Percentiles rank a stretch among this genome's conserved stretches.
These are phyloP conservation scores for Mormyrops boulengeri DNA, from an alignment of 2,797 vertebrate genomes.

Conservation along the genomic window DNA sequence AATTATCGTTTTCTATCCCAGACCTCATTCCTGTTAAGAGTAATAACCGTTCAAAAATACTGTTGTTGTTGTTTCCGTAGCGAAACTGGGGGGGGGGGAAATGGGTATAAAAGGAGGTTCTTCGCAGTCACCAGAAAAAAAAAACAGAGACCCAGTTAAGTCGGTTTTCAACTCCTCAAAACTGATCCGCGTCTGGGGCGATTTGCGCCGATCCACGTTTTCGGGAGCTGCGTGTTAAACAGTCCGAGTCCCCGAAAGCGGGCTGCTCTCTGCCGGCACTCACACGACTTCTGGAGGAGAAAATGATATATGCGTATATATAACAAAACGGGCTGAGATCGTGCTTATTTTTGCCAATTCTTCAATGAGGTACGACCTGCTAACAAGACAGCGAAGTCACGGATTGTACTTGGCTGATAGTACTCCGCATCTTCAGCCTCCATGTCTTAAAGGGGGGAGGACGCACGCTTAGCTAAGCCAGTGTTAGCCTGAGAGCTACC, in stretches of 20 bases:
- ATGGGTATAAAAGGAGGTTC: not conserved
- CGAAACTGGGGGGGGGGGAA: not conserved
- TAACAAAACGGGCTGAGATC: conserved; percentile 34
- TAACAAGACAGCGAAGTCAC: conserved; percentile 53
- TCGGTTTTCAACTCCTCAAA: conserved; percentile 44
- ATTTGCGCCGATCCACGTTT: conserved; percentile 4
- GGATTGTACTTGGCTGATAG: conserved; percentile 57
- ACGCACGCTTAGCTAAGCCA: conserved; percentile 30
- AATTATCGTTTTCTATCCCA: conserved; percentile 70
- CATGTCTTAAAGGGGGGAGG: conserved; percentile 66
- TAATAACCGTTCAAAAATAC: conserved; percentile 40
- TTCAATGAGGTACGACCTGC: conserved; percentile 55
- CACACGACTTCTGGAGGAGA: not conserved
- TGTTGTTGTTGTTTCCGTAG: conserved; percentile 26
- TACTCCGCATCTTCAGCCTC: conserved; percentile 88
- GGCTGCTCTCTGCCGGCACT: not conserved
- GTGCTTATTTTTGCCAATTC: conserved; percentile 67
- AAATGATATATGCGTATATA: not conserved
- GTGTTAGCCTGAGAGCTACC: not conserved
- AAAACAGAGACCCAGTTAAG: conserved; percentile 33
- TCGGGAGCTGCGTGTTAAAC: conserved; percentile 4
- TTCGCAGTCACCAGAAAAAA: not conserved
- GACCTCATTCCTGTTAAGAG: conserved; percentile 75
- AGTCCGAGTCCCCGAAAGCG: not conserved
- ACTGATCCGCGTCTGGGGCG: not conserved